Evolutionary conservation across 1,140 invertebrate genomes (phyloP).

Genomic region (Pseudomyrmex dendroicus): DNA sequence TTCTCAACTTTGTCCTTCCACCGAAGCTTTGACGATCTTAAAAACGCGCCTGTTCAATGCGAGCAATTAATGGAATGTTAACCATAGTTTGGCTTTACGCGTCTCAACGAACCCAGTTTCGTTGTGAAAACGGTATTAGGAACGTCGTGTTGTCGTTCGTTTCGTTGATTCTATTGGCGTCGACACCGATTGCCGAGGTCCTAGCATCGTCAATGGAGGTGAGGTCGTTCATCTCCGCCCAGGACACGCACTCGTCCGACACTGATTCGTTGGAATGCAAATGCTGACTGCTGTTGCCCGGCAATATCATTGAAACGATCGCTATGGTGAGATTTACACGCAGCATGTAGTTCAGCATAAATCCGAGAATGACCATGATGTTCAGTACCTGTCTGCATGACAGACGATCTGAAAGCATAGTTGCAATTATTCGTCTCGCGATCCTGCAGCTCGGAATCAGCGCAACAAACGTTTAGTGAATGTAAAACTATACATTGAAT

Average conservation of each 20-base stretch:
- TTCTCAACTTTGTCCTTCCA: background rate
- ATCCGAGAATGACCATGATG: slow-evolving; percentile 93
- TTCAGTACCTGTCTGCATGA: slow-evolving; percentile 92
- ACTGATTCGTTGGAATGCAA: slow-evolving; percentile 61
- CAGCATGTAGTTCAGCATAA: slow-evolving; percentile 95
- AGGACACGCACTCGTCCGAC: slow-evolving; percentile 9
- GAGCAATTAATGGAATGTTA: background rate
- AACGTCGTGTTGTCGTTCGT: slow-evolving; percentile 43
- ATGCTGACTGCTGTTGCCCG: slow-evolving; percentile 75
- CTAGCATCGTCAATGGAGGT: slow-evolving; percentile 37
- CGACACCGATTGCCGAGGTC: background rate
- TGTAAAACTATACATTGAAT: too few species aligned
- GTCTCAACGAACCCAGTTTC: slow-evolving; percentile 41
- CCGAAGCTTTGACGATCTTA: background rate
- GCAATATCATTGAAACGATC: slow-evolving; percentile 93
- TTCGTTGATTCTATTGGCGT: slow-evolving; percentile 44
- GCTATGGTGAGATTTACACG: slow-evolving; percentile 95
- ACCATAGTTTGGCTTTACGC: slow-evolving; percentile 33
- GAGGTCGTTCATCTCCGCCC: slow-evolving; percentile 20
- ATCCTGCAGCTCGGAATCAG: background rate
- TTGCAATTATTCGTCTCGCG: background rate
- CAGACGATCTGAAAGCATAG: slow-evolving; percentile 87
- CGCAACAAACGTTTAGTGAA: too few species aligned
- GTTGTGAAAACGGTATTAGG: background rate
- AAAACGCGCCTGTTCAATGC: background rate